These are phyloP conservation scores for Jacana jacana DNA, from an alignment of 2,113 vertebrate genomes.

Conservation along the genomic window DNA sequence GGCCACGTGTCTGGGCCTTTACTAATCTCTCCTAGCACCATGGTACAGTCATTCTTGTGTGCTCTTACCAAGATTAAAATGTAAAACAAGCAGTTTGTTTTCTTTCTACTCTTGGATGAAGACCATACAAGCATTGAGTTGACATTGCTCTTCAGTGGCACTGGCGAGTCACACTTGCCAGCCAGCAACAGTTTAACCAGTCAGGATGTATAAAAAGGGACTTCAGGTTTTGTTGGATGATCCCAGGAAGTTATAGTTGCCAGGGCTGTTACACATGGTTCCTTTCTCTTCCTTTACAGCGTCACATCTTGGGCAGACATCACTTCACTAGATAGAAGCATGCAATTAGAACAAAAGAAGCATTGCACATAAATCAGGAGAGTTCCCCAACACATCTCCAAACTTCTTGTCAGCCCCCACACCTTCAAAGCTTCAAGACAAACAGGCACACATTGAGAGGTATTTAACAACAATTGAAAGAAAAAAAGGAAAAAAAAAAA, in stretches of 20 bases:
- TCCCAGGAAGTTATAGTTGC: not conserved
- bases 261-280: not conserved
- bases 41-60: not conserved
- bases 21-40: not conserved
- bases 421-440: not conserved
- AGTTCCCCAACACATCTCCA: not conserved
- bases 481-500: not conserved
- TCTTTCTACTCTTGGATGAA: not conserved
- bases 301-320: not conserved
- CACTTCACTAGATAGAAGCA: not conserved
- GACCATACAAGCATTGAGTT: not conserved
- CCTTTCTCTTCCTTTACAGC: not conserved
- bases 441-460: not conserved
- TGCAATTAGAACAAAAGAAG: not conserved
- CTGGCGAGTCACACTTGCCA: not conserved
- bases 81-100: not conserved
- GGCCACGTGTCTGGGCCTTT: not conserved
- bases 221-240: not conserved
- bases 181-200: not conserved
- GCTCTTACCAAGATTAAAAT: not conserved
- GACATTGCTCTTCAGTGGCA: not conserved
- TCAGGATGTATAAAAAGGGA: not conserved
- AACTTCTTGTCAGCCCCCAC: not conserved
- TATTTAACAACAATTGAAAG: not conserved
- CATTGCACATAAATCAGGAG: rapidly evolving